Evolutionary conservation across 1,140 invertebrate species (phyloP).

Genomic region (Penaeus vannamei): DNA sequence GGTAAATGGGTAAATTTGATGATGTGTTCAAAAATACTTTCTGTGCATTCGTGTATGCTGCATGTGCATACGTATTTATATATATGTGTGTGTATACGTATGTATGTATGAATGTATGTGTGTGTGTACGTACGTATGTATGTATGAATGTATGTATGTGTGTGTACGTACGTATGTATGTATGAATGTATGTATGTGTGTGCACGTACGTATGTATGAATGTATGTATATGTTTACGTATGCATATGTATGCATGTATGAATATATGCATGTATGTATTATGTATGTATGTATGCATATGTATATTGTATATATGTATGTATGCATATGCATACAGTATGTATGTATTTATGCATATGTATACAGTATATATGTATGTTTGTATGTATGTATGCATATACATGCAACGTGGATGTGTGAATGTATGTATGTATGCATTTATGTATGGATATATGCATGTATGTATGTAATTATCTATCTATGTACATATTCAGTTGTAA

Average conservation of each 20-base stretch:
- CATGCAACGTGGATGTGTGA: conserved; percentile 9
- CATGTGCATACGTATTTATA: conserved; percentile 17
- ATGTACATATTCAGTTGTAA: too few relatives aligned
- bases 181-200: too few relatives aligned
- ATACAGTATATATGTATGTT: conserved; percentile 20
- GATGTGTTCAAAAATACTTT: too few relatives aligned
- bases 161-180: not conserved
- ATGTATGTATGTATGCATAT: conserved; percentile 21
- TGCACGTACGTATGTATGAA: conserved; percentile 12
- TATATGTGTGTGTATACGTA: conserved; percentile 14
- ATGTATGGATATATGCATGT: conserved; percentile 13
- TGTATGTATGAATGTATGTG: conserved; percentile 1
- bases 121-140: not conserved
- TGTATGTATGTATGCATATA: not conserved
- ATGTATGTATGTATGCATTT: not conserved
- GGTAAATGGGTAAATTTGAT: too few relatives aligned
- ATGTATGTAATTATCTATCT: not conserved
- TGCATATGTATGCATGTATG: conserved; percentile 9
- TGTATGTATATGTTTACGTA: too few relatives aligned
- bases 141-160: too few relatives aligned
- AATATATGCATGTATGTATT: not conserved
- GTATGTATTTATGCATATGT: conserved; percentile 4
- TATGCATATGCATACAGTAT: conserved; percentile 10
- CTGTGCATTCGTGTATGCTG: not conserved
- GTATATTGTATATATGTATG: not conserved